Percentiles rank a stretch among this genome's conserved stretches.
phyloP scores from a whole-genome alignment of 2,888 invertebrate species.

The Pherbina coryleti region DNA sequence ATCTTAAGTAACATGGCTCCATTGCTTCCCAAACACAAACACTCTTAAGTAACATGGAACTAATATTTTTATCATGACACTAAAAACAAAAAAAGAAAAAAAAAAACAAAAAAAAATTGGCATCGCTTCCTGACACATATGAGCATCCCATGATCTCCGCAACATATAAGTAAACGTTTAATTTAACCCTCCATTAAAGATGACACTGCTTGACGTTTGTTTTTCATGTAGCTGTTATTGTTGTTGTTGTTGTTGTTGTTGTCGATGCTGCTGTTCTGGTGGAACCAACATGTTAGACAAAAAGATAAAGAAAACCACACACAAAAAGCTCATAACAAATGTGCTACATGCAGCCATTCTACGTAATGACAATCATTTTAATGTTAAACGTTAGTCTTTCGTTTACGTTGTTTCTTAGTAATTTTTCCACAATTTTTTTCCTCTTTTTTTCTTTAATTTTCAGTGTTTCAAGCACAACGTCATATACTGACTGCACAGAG shows the following conservation, averaged over 20 bases:
- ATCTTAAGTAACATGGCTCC: no score
- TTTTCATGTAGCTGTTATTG: neutral
- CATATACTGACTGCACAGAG: neutral
- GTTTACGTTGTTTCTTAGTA: neutral
- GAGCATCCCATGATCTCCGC: neutral
- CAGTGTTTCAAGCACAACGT: neutral
- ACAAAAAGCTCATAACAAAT: neutral
- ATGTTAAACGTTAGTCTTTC: constrained; percentile 1
- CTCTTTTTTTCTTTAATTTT: neutral
- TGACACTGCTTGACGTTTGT: neutral
- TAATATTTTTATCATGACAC: no score
- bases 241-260: constrained; percentile 10
- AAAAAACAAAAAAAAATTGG: no score
- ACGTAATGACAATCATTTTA: constrained; percentile 16
- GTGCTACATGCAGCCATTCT: constrained; percentile 13
- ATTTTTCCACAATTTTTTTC: neutral
- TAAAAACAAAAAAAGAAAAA: no score
- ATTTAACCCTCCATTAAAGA: constrained; percentile 28
- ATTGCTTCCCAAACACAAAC: no score
- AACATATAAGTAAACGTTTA: constrained; percentile 6
- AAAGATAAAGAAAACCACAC: no score
- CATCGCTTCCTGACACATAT: no score
- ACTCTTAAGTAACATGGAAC: no score
- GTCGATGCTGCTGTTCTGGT: no score
- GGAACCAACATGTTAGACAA: neutral